Evolutionary conservation across 2,888 invertebrate species (phyloP).

Genomic region (Diaphora mendica): DNA sequence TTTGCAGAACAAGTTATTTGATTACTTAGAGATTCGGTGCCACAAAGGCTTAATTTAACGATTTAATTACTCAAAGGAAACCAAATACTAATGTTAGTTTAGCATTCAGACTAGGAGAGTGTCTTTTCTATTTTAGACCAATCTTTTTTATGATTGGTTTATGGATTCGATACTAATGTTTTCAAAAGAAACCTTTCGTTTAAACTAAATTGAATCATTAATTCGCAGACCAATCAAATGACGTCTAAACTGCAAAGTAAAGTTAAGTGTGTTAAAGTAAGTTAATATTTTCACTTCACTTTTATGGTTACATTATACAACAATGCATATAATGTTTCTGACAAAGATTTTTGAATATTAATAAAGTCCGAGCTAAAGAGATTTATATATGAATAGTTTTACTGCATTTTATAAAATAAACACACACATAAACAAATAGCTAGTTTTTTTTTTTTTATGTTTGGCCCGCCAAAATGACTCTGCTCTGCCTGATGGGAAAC

Average conservation of each 20-base stretch:
- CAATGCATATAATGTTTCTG: neutral
- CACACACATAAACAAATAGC: neutral
- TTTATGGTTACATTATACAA: neutral
- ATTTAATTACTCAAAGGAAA: slow-evolving; percentile 67
- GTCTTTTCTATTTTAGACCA: slow-evolving; percentile 19
- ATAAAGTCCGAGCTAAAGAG: neutral
- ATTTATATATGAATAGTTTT: neutral
- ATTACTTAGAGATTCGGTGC: slow-evolving; percentile 50
- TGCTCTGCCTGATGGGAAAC: too few species aligned
- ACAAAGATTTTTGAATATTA: neutral
- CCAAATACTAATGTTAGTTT: slow-evolving; percentile 45
- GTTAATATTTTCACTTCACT: neutral
- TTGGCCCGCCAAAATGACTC: too few species aligned
- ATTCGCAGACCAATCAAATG: slow-evolving; percentile 32
- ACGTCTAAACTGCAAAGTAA: slow-evolving; percentile 34
- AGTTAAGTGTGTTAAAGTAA: slow-evolving; percentile 18
- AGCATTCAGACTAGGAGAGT: slow-evolving; percentile 42
- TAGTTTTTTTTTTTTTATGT: too few species aligned
- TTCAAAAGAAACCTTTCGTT: neutral
- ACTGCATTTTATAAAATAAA: neutral
- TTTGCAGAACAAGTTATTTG: slow-evolving; percentile 50
- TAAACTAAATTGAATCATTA: slow-evolving; percentile 18
- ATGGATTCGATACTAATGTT: too few species aligned
- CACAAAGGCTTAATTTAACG: slow-evolving; percentile 45
- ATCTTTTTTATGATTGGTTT: neutral